Evolutionary conservation across 2,888 invertebrate species (phyloP), one percentile per base, ranked within the genome.

Genomic region (Lycia hirtaria): DNA sequence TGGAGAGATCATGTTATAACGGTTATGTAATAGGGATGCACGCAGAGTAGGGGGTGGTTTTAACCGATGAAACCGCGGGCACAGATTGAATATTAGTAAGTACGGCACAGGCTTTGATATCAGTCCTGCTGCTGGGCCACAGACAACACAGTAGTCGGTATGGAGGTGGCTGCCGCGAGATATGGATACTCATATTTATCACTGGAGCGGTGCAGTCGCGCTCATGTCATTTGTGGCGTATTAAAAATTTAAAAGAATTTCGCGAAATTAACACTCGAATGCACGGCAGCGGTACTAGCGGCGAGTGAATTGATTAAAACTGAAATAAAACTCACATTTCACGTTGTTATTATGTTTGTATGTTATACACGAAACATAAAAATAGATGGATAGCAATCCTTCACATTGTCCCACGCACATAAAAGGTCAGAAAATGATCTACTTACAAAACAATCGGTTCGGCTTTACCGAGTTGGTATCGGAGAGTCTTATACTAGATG

Each of bases 21-120:
- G 70, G 72, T 60, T 50, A 41, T 38, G 30, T 40, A 56, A 61
- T 38, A 56, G 62, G 55, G 54, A 56, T 48, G 51, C 35, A 32
- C 54, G 28, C 33, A 53, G 64, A 64, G 64, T 49, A 60, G 66
- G 65, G 64, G 66, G 64, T 67, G 52, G 68, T 60, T 65, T 62
- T 67, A 62, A 69, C 72, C 74, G 72, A 74, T 79, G 75, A 76
- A 82, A 82, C 84, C 84, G 71, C 81, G 75, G 68, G 63, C 45
- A 14, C 7, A 33, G 45, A 22, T 32, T 3, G 9, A 2, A 12
- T 20, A 33, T 14, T 19, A 45, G 45, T 45, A 10, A 45, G 2
- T 33, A n/a, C 5, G 15, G 3, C 28, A 3, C 3, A 30, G 64
- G 73, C 81, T 84, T 81, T 83, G 82, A 81, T 85, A 83, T 78